Conservation (phyloP, 2,888 invertebrate genomes). For the Ferrisia virgata region DNA sequence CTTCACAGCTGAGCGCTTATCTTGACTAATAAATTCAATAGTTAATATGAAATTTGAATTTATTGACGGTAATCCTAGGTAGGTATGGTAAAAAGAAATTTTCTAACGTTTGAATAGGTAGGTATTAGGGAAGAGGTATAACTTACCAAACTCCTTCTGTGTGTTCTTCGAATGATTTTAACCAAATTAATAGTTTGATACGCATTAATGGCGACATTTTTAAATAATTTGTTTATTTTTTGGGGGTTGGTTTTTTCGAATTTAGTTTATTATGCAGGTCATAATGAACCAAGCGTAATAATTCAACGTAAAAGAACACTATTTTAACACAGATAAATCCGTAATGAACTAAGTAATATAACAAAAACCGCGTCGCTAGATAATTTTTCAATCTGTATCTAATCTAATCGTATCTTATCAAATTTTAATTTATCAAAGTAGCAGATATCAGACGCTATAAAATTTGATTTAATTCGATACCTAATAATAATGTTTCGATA, state of each 20-base stretch:
- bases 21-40: too few species aligned
- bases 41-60: too few species aligned
- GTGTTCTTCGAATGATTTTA: not conserved
- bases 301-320: not conserved
- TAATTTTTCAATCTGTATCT: not conserved
- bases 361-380: not conserved
- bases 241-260: not conserved
- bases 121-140: not conserved
- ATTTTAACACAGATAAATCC: not conserved
- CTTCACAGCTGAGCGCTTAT: too few species aligned
- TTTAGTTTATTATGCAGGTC: not conserved
- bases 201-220: not conserved
- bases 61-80: too few species aligned
- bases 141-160: constrained; percentile 11
- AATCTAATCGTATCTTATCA: not conserved
- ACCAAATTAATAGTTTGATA: not conserved
- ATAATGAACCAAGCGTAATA: not conserved
- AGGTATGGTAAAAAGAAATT: too few species aligned
- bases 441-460: too few species aligned
- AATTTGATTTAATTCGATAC: too few species aligned
- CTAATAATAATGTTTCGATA: too few species aligned
- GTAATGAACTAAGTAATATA: not conserved
- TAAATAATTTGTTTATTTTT: not conserved
- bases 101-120: not conserved
- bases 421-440: not conserved